These are phyloP conservation scores for Automeris io DNA, from an alignment of 2,888 invertebrate genomes.

Conservation along the genomic window DNA sequence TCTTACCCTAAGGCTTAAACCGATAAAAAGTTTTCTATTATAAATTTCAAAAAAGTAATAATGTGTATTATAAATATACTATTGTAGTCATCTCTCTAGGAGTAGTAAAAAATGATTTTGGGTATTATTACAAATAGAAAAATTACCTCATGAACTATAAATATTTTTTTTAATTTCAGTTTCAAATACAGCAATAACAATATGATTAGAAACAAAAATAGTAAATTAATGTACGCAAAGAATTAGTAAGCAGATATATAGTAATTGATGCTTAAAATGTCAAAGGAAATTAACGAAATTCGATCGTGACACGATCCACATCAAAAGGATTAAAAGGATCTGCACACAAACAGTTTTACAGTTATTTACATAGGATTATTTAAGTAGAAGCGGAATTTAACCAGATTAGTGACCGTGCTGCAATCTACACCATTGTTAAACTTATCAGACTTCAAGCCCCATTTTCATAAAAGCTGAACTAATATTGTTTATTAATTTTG, in stretches of 20 bases:
- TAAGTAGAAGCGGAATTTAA: conserved; percentile 47
- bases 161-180: too few relatives aligned
- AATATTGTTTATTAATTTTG: too few relatives aligned
- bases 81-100: too few relatives aligned
- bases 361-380: conserved; percentile 60
- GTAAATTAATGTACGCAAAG: conserved; percentile 22
- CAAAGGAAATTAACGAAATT: conserved; percentile 18
- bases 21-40: too few relatives aligned
- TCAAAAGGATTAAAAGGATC: conserved; percentile 47
- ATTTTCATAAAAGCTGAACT: conserved; percentile 20
- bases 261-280: conserved; percentile 14
- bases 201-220: too few relatives aligned
- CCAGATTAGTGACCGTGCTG: conserved; percentile 44
- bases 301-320: conserved; percentile 42
- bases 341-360: conserved; percentile 52
- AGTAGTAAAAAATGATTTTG: too few relatives aligned
- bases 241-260: conserved; percentile 35
- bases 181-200: too few relatives aligned
- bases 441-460: conserved; percentile 29
- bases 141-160: too few relatives aligned
- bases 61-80: background rate
- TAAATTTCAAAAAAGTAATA: too few relatives aligned
- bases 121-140: too few relatives aligned
- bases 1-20: too few relatives aligned
- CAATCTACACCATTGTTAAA: conserved; percentile 29